Evolutionary conservation across 2,888 invertebrate genomes (phyloP), one percentile per base, ranked within the genome.

Genomic region (Harpagoxenus sublaevis): DNA sequence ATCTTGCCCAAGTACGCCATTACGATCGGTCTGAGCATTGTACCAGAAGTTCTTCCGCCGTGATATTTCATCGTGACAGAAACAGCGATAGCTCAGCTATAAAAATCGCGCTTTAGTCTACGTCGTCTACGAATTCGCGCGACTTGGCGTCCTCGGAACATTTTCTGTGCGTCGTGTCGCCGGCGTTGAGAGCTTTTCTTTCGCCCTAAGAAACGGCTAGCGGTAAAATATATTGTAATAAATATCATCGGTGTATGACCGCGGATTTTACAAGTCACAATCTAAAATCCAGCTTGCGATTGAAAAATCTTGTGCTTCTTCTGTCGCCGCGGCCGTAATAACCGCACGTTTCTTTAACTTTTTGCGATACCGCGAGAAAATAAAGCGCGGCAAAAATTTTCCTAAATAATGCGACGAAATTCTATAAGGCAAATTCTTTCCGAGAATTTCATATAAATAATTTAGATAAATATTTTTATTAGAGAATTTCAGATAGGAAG

Each of bases 21-120:
- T 81, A 48, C 79, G 79, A 73, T 81, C 73, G 73, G 45, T 57
- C 28, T 39, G 60, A 74, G 74, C 60, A 81, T 81, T 74, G 74
- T 81, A 81, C 57, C 60, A 60, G 35, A 79, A 79, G 73, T 79
- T 74, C 60, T 48, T 42, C 60, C 60, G 48, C 57, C 45, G 79
- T 73, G 79, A 81, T 81, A 81, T 81, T 74, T 81, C 60, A 74
- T 39, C 74, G 18, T 74, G 79, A 81, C 79, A 81, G 79, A 81
- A 81, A 74, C 79, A 73, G 74, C 74, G 79, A 81, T 74, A 74
- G 79, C 74, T 81, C 79, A 73, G 79, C 79, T 74, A 81, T 81
- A 81, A 81, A 81, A 81, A 81, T 81, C 60, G 79, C 79, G 74
- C 74, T 60, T 81, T 74, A 60, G 79, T 74, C 60, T 48, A 74